Base-by-base conservation (phyloP, 2,113 vertebrate species). In the Spheniscus mendiculus region DNA sequence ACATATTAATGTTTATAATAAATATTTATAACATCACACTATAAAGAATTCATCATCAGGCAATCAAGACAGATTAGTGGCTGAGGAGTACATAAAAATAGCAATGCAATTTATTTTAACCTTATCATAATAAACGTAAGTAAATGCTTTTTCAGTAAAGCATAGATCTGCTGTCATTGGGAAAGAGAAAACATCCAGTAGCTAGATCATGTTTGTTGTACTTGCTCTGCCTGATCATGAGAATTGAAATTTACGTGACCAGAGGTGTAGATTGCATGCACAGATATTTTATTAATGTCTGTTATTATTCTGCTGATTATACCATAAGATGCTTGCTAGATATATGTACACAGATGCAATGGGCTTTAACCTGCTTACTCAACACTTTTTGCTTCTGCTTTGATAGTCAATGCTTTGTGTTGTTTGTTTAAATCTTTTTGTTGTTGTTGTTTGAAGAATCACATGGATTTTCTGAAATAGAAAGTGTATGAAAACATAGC, bases 101-200 rank as follows among this genome's bases (percentile, higher is more conserved):
- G 38, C 67, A 93, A 58, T 63, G 61, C 59, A 59, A 89, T 97
- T 89, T 91, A 77, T 97, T 87, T 89, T 62, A 58, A 66, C 19
- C 20, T 76, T 95, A 88, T 83, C 16, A 84, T 40, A 94, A 47
- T 90, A 96, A 97, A 91, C 61, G 30, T 18, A 44, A 94, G 47
- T 81, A 91, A 96, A 93, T 95, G 27, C 32, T 63, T 96, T 91
- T 95, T 93, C 56, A 50, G 34, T 95, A 67, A 89, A 78, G 36
- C 27, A 6, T 74, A 69, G 30, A 45, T 19, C 7, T 87, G 3
- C 23, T 89, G 29, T 47, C 67, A 63, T 15, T 63, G 34, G 47
- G 40, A 86, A 93, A 62, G 70, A 88, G 26, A 80, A 90, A 49
- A 72, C 12, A 30, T 47, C 67, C 7, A 55, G 29, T 73, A 44